Conservation (phyloP, 2,113 vertebrate species). For the Leuciscus idus region DNA sequence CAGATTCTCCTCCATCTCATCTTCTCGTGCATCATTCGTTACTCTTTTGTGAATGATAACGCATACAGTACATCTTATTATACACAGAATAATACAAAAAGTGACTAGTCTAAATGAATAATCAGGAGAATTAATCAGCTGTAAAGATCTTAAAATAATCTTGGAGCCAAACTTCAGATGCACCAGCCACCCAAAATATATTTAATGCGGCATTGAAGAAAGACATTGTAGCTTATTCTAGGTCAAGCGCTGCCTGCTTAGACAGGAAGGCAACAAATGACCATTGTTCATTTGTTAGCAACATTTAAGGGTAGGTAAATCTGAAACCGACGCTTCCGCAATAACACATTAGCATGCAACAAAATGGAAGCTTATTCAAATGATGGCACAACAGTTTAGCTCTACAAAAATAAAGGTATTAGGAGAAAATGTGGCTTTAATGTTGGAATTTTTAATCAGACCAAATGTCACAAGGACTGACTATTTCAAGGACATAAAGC, state of each 20-base stretch:
- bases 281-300: background rate
- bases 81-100: background rate
- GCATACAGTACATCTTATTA: background rate
- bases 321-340: too few relatives aligned
- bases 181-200: background rate
- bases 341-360: background rate
- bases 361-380: background rate
- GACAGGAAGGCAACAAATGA: background rate
- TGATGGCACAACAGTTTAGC: background rate
- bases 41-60: constrained; percentile 73
- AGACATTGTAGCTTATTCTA: background rate
- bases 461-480: background rate
- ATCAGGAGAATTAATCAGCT: background rate
- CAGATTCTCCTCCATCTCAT: constrained; percentile 98
- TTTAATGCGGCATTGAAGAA: background rate
- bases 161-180: background rate
- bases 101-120: background rate
- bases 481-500: background rate
- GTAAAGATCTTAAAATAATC: too few relatives aligned
- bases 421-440: background rate
- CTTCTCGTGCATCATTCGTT: constrained; percentile 93
- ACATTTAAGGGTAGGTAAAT: background rate
- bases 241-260: background rate
- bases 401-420: background rate
- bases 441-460: background rate